These are phyloP conservation scores for Dryadula phaetusa DNA, from an alignment of 2,888 invertebrate species.

Conservation along the genomic window DNA sequence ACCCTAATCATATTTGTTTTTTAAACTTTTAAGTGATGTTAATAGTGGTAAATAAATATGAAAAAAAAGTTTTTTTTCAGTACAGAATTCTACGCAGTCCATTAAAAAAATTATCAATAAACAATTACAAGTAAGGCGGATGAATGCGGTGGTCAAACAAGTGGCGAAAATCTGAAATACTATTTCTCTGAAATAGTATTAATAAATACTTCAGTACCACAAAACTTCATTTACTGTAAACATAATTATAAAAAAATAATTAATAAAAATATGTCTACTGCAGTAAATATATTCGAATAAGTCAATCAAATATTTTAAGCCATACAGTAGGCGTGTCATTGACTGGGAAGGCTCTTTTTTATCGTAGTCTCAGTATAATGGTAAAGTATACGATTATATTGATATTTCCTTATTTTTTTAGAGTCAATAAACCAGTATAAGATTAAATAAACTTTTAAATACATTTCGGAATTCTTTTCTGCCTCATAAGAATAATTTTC, in stretches of 20 bases:
- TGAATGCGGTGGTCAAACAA: conserved; percentile 52
- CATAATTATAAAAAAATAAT: not conserved
- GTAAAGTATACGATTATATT: conserved; percentile 45
- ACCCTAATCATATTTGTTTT: no score
- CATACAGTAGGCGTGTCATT: not conserved
- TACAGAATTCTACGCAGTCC: conserved; percentile 67
- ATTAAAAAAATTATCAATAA: conserved; percentile 80
- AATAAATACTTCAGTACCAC: not conserved
- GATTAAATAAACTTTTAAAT: conserved; percentile 58
- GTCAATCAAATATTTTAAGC: not conserved
- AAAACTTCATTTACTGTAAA: not conserved
- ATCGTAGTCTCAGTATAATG: conserved; percentile 3
- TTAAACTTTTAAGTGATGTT: no score
- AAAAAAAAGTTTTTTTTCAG: conserved; percentile 70
- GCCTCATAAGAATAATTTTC: conserved; percentile 62
- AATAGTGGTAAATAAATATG: conserved; percentile 65
- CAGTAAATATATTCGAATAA: not conserved
- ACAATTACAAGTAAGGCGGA: conserved; percentile 70
- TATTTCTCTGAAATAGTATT: conserved; percentile 42
- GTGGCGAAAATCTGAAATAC: conserved; percentile 51
- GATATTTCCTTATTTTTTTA: conserved; percentile 59
- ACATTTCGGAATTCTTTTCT: conserved; percentile 54
- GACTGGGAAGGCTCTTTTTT: not conserved
- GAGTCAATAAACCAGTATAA: conserved; percentile 58
- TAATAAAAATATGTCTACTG: not conserved